phyloP scores from a whole-genome alignment of 2,888 invertebrate species.

The Osedax fenrisi region DNA sequence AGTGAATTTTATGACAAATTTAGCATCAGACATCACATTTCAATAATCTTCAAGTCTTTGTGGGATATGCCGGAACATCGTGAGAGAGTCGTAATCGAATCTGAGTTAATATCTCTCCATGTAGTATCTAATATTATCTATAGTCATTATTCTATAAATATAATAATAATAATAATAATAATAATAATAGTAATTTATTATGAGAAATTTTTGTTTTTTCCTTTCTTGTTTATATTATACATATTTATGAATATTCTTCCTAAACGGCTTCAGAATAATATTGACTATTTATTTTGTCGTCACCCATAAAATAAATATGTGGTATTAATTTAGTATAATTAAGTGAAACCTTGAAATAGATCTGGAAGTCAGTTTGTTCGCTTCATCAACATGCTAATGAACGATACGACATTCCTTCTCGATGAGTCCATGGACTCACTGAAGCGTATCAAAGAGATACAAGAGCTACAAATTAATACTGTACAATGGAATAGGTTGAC shows the following conservation, averaged over 20 bases:
- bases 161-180: no score
- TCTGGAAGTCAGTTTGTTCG: conserved; percentile 62
- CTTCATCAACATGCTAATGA: conserved; percentile 94
- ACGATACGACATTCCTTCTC: conserved; percentile 86
- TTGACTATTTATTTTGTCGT: no score
- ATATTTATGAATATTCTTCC: no score
- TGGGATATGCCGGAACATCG: conserved; percentile 82
- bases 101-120: conserved; percentile 58
- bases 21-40: conserved; percentile 92
- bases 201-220: no score
- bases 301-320: no score
- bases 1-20: conserved; percentile 99
- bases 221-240: no score
- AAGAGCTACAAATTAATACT: conserved; percentile 66
- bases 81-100: conserved; percentile 75
- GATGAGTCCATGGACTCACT: conserved; percentile 88
- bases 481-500: conserved; percentile 61
- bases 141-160: no score
- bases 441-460: conserved; percentile 62
- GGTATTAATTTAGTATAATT: no score
- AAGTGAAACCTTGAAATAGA: no score
- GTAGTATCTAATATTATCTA: no score
- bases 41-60: conserved; percentile 81
- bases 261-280: no score
- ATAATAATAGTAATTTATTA: no score